A percentile compares a stretch with the other conserved stretches of the same genome.
phyloP scores from a whole-genome alignment of 1,140 invertebrate species.

The Drosophila novamexicana region DNA sequence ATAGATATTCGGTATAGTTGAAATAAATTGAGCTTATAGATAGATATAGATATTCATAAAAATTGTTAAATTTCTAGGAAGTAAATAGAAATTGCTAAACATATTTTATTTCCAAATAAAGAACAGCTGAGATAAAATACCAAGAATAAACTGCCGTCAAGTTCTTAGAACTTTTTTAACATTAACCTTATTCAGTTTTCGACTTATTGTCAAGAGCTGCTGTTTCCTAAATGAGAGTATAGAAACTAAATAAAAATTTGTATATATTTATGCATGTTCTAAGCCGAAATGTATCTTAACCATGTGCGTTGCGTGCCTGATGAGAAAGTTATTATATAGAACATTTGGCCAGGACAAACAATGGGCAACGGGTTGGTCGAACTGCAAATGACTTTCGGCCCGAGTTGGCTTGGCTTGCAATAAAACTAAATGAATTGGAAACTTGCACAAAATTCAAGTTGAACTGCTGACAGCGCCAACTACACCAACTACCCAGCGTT shows the following conservation, averaged over 20 bases:
- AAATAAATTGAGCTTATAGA: no score
- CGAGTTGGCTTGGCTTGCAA: conserved; percentile 45
- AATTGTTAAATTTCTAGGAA: background rate
- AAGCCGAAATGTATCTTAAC: background rate
- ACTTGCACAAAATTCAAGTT: conserved; percentile 67
- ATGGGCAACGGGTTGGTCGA: conserved; percentile 70
- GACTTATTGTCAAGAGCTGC: no score
- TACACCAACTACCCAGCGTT: conserved; percentile 20
- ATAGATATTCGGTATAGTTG: background rate
- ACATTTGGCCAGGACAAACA: conserved; percentile 10
- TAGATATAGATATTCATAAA: no score
- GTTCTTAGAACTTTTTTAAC: background rate
- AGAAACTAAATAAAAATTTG: background rate
- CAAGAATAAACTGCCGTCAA: background rate
- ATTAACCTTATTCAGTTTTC: background rate
- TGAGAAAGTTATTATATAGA: conserved; percentile 21
- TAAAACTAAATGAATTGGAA: conserved; percentile 83
- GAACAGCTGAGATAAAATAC: background rate
- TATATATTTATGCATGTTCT: background rate
- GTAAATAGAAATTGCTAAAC: background rate
- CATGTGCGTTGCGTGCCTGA: conserved; percentile 15
- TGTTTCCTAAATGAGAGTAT: no score
- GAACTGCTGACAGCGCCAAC: conserved; percentile 62
- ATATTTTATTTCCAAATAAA: background rate
- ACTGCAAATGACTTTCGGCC: conserved; percentile 71